phyloP scores from a whole-genome alignment of 2,888 invertebrate genomes.

The Esperia sulphurella region DNA sequence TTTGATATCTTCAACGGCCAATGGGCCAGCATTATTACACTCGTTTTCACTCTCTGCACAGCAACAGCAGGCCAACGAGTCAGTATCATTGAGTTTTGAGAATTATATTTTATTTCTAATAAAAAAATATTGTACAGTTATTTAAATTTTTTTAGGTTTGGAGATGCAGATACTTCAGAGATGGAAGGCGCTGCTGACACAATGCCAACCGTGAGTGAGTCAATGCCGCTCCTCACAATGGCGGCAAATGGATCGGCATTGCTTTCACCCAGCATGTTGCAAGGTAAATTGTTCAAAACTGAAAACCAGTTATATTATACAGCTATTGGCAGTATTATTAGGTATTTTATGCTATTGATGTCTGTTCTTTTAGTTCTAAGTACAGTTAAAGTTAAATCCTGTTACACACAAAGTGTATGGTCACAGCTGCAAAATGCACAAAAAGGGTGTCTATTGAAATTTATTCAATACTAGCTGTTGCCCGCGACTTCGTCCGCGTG shows the following conservation, averaged over 20 bases:
- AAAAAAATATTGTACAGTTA: too few species aligned
- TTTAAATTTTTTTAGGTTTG: conserved; percentile 42
- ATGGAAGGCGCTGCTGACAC: conserved; percentile 66
- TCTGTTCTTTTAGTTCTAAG: too few species aligned
- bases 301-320: too few species aligned
- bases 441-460: too few species aligned
- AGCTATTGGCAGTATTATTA: not conserved
- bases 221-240: conserved; percentile 61
- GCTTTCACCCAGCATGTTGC: conserved; percentile 52
- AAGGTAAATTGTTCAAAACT: conserved; percentile 36
- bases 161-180: conserved; percentile 71
- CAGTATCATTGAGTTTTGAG: conserved; percentile 25
- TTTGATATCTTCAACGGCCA: conserved; percentile 66
- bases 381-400: too few species aligned
- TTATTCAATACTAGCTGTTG: too few species aligned
- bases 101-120: too few species aligned
- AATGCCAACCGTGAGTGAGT: conserved; percentile 65
- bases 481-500: too few species aligned
- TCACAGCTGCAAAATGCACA: too few species aligned
- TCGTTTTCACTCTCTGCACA: conserved; percentile 61
- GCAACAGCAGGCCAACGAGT: conserved; percentile 63
- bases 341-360: too few species aligned
- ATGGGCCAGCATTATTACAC: conserved; percentile 59
- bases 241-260: conserved; percentile 60
- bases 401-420: too few species aligned